These are phyloP conservation scores for Lepidochrysops patricia DNA, from an alignment of 2,888 invertebrate species.

Conservation along the genomic window DNA sequence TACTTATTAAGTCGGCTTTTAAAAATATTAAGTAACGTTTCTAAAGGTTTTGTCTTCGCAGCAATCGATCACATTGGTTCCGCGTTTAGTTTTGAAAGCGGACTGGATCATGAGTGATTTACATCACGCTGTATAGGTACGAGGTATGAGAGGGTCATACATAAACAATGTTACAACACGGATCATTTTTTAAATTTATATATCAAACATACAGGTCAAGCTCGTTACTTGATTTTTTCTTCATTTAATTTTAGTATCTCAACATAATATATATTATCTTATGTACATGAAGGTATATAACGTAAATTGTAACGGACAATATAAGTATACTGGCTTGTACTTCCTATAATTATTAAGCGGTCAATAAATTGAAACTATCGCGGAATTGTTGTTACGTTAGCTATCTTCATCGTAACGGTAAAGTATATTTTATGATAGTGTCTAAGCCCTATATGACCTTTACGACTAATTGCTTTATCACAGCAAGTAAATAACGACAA, in stretches of 20 bases:
- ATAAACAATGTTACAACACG: neutral
- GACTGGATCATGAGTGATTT: neutral
- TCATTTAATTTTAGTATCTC: too few species aligned
- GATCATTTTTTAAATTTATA: neutral
- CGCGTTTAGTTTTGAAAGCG: conserved; percentile 5
- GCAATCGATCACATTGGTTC: conserved; percentile 11
- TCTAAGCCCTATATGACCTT: neutral
- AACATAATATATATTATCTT: too few species aligned
- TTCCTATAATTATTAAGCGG: too few species aligned
- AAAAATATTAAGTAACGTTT: conserved; percentile 3
- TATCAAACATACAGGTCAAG: too few species aligned
- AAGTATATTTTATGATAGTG: neutral
- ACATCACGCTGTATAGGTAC: neutral
- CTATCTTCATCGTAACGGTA: neutral
- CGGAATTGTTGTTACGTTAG: neutral
- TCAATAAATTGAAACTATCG: too few species aligned
- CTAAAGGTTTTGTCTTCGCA: conserved; percentile 7
- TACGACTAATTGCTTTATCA: conserved; percentile 1
- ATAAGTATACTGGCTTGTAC: too few species aligned
- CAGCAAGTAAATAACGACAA: neutral
- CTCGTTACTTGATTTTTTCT: too few species aligned
- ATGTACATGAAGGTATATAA: too few species aligned
- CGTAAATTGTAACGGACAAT: too few species aligned
- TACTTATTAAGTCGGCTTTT: neutral
- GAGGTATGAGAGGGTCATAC: neutral